Conservation (phyloP, 1,140 invertebrate genomes). For the Mesaphorura yosii region DNA sequence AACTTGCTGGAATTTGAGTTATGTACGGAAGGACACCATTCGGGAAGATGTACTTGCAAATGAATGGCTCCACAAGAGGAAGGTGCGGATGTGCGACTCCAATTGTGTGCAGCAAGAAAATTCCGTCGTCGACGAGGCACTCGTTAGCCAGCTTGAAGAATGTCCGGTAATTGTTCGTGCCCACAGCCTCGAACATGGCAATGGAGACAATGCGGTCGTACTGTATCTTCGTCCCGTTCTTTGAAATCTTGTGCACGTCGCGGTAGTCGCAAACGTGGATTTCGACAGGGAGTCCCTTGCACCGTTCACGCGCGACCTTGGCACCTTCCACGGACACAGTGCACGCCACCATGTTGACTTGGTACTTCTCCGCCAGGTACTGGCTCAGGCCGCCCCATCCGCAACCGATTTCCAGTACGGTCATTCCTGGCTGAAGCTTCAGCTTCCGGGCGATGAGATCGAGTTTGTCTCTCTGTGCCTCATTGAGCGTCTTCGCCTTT, state of each 20-base stretch:
- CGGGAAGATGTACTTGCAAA: conserved; percentile 28
- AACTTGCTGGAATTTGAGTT: conserved; percentile 9
- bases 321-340: background rate
- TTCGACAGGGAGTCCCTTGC: background rate
- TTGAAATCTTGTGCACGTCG: conserved; percentile 4
- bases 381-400: conserved; percentile 8
- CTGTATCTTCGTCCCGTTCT: no score
- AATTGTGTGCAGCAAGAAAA: conserved; percentile 22
- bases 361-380: conserved; percentile 12
- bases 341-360: background rate
- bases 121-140: conserved; percentile 17
- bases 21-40: conserved; percentile 21
- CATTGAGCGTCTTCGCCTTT: conserved; percentile 3
- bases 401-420: conserved; percentile 10
- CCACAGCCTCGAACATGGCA: conserved; percentile 27
- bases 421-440: conserved; percentile 13
- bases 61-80: conserved; percentile 24
- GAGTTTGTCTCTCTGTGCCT: conserved; percentile 10
- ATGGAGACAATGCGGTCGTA: conserved; percentile 22
- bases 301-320: background rate
- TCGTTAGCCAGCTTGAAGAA: conserved; percentile 16
- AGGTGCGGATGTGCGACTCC: conserved; percentile 16
- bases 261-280: conserved; percentile 1
- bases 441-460: conserved; percentile 9
- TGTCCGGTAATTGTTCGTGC: conserved; percentile 17